Base-by-base conservation (phyloP, 2,888 invertebrate genomes). In the Shargacucullia verbasci region DNA sequence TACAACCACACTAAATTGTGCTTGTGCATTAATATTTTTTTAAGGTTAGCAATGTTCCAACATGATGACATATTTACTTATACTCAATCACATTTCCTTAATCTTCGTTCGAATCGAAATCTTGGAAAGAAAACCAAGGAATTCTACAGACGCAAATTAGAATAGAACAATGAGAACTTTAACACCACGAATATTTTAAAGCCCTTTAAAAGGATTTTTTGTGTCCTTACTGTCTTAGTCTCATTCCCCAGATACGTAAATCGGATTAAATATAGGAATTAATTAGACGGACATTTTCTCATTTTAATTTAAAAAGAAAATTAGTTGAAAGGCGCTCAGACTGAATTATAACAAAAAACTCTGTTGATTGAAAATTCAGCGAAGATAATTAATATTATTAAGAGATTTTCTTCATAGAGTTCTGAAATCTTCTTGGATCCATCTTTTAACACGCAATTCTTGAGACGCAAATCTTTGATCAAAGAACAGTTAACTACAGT, bases 361-460 rank as follows among this genome's bases (percentile, higher is more conserved):
- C 13, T 13, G 33, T n/a, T 44, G 43, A 48, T 44, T 56, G 50
- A 59, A 70, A 60, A 48, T 47, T 53, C 34, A 46, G 33, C 40
- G 39, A 47, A 55, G 52, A 45, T 62, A 60, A 62, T 61, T 72
- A 55, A 62, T 65, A 59, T 60, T 27, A 37, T 49, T 55, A 12
- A 45, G n/a, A 50, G 55, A 44, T 40, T 59, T 52, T 64, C 40
- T 46, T 49, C 38, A 40, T 2, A 7, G 55, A 57, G 27, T 39
- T 41, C 39, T 52, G 10, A 50, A 35, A 54, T 25, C 2, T 38
- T 50, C 13, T 39, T 52, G 10, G 47, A 35, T 52, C 25, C 2
- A 35, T 50, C 13, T 39, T 57, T 31, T 1, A 0, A 38, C 48
- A 55, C 1, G 37, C 39, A 44, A 12, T 37, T n/a, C 5, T 10